Percentiles rank a stretch among this genome's conserved stretches.
These are phyloP conservation scores for Nemotelus pantherinus DNA, from an alignment of 2,888 invertebrate species.

Conservation along the genomic window DNA sequence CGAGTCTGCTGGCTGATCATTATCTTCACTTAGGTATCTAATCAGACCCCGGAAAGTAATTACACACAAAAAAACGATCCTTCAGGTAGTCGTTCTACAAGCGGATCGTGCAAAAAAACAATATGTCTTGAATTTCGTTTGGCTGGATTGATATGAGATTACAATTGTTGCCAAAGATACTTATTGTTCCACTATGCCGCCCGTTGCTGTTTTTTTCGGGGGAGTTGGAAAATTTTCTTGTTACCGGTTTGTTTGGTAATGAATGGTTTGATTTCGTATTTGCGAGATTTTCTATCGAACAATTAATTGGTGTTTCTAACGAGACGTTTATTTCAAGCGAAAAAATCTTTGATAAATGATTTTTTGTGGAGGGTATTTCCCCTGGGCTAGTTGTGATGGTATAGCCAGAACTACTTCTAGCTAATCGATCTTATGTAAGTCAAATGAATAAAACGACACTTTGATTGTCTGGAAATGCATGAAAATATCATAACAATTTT, in stretches of 20 bases:
- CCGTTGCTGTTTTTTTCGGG: neutral
- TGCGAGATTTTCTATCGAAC: too few species aligned
- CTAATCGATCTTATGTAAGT: too few species aligned
- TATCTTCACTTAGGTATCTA: slow-evolving; percentile 24
- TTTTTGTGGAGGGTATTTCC: too few species aligned
- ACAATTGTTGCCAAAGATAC: neutral
- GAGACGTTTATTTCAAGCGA: too few species aligned
- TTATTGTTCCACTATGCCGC: neutral
- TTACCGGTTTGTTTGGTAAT: neutral
- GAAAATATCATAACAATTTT: too few species aligned
- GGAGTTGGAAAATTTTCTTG: neutral
- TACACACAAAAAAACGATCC: slow-evolving; percentile 5
- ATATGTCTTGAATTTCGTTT: neutral
- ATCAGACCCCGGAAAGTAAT: slow-evolving; percentile 28
- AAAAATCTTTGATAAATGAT: too few species aligned
- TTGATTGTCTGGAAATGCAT: too few species aligned
- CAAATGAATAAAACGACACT: too few species aligned
- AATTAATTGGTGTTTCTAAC: too few species aligned
- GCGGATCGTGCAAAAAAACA: neutral
- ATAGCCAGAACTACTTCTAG: too few species aligned
- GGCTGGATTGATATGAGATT: neutral
- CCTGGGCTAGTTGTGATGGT: too few species aligned
- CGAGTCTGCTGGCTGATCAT: neutral
- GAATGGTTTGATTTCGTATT: too few species aligned
- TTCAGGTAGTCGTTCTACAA: slow-evolving; percentile 4